phyloP scores from a whole-genome alignment of 2,888 invertebrate species.

The Oxytorus armatus region DNA sequence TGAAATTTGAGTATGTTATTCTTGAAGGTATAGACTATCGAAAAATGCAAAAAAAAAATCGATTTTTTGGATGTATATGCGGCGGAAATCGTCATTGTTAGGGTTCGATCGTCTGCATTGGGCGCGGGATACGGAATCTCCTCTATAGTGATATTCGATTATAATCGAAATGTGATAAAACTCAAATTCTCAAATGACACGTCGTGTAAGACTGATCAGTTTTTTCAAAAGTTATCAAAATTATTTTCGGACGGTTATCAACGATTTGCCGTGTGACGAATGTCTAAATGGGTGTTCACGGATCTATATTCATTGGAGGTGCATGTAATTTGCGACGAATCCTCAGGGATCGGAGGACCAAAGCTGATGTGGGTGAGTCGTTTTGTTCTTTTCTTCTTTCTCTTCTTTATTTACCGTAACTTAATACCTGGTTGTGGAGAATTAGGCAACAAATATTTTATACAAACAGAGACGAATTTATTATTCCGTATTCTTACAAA shows the following conservation, averaged over 20 bases:
- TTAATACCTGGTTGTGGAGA: neutral
- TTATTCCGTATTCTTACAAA: constrained; percentile 47
- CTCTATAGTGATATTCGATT: constrained; percentile 74
- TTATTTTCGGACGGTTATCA: neutral
- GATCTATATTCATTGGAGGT: constrained; percentile 74
- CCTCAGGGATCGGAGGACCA: constrained; percentile 74
- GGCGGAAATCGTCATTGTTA: constrained; percentile 72
- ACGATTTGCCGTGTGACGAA: neutral
- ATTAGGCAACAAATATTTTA: neutral
- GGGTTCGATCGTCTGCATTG: constrained; percentile 76
- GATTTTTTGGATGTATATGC: too few species aligned
- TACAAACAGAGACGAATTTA: constrained; percentile 47
- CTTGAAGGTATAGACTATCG: too few species aligned
- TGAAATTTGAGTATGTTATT: too few species aligned
- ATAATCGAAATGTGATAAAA: constrained; percentile 73
- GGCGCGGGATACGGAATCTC: constrained; percentile 74
- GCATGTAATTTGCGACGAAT: constrained; percentile 73
- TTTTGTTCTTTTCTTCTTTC: neutral
- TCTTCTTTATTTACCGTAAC: neutral
- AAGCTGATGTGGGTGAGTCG: constrained; percentile 74
- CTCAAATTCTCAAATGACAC: constrained; percentile 74
- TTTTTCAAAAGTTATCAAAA: neutral
- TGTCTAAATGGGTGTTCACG: constrained; percentile 53
- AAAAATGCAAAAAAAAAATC: too few species aligned
- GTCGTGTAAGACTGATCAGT: constrained; percentile 75